phyloP scores from a whole-genome alignment of 2,797 vertebrate species.

The Muscicapa striata region DNA sequence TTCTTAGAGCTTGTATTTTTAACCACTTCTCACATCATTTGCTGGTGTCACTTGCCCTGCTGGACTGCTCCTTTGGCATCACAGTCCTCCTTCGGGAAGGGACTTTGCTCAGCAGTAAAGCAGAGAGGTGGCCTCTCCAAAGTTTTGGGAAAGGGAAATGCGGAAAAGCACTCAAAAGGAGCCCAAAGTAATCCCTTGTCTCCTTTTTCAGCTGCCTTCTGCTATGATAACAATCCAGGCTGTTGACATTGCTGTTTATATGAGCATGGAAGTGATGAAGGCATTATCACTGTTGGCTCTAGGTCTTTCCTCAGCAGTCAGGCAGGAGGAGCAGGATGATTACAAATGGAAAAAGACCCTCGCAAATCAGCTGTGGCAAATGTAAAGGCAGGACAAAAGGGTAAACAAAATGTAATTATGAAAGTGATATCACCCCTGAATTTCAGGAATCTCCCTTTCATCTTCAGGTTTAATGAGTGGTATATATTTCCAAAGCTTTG shows the following conservation, averaged over 20 bases:
- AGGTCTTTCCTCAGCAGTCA: conserved; percentile 75
- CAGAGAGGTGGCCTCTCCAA: background rate
- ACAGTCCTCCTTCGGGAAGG: background rate
- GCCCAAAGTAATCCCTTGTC: background rate
- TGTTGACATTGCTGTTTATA: background rate
- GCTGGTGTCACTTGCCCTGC: fast-evolving
- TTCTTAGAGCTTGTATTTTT: conserved; percentile 16
- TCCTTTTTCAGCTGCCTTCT: conserved; percentile 17
- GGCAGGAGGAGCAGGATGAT: conserved; percentile 76
- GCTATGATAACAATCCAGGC: conserved; percentile 27
- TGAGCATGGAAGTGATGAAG: conserved; percentile 21
- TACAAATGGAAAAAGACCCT: conserved; percentile 59
- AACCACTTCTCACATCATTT: conserved; percentile 32
- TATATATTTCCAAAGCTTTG: background rate
- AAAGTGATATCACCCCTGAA: background rate
- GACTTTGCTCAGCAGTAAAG: background rate
- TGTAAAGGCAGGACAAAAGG: conserved; percentile 51
- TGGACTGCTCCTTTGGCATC: background rate
- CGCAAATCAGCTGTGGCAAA: conserved; percentile 59
- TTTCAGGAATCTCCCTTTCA: background rate
- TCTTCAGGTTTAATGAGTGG: background rate
- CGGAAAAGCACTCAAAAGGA: conserved; percentile 14
- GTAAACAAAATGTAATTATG: conserved; percentile 17
- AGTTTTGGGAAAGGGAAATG: background rate
- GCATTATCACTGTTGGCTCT: conserved; percentile 17